Evolutionary conservation across 2,113 vertebrate species (phyloP), one percentile per base, ranked within the genome.

Genomic region (Albula goreensis): DNA sequence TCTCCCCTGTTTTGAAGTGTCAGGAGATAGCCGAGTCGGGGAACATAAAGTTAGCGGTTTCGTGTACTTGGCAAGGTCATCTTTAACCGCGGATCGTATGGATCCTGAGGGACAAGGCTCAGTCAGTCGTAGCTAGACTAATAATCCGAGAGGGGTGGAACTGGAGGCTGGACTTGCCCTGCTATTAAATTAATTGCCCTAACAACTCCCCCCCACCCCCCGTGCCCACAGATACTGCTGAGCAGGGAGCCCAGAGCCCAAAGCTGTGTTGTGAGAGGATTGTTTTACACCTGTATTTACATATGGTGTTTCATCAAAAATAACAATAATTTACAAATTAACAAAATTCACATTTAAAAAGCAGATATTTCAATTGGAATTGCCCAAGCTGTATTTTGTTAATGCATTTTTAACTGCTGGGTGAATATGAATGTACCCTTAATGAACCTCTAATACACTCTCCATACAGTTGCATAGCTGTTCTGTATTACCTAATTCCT

Each of bases 61-160:
- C 85, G 88, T 90, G 89, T 87, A 89, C 90, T 92, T 89, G 90
- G 86, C 91, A 92, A 92, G 91, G 91, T 92, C 91, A 91, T 90
- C 86, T 91, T 90, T 87, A 90, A 90, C 90, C 83, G 85, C 81
- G 70, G 85, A 87, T 88, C 88, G 88, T 88, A 91, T 92, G 90
- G 89, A 88, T 91, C 90, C 91, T 92, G 84, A 83, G 91, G 90
- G 91, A 92, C 50, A 48, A 41, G 79, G 89, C 85, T 82, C 88
- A 92, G 90, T 86, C 89, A 86, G 87, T 86, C 89, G 88, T 86
- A 88, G 63, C 88, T 88, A 88, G 85, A 89, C 90, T 90, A 92
- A 91, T 91, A 92, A 91, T 77, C 78, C 86, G 81, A 86, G 84
- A 89, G 87, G 77, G 86, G 81, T 77, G 70, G 86, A 90, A 85